Conservation (phyloP, 92 coral and sea anemone genomes). For the Zoanthus solanderi region DNA sequence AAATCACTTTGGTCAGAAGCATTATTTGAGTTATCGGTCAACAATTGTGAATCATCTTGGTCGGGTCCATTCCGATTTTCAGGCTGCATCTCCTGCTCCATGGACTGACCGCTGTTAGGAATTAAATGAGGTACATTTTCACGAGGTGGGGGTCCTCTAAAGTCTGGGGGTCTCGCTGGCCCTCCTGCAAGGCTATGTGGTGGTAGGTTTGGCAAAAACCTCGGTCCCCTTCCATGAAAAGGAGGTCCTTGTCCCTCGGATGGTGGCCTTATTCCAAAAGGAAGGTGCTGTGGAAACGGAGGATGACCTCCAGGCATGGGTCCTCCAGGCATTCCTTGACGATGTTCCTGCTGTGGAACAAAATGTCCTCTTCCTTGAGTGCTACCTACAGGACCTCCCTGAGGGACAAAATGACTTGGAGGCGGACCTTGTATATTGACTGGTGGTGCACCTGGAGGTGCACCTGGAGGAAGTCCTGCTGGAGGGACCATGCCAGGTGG, state of each 20-base stretch:
- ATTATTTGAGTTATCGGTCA: not conserved
- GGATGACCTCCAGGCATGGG: slow-evolving; percentile 61
- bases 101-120: slow-evolving; percentile 1
- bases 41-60: slow-evolving; percentile 18
- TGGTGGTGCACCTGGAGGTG: slow-evolving; percentile 63
- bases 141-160: slow-evolving; percentile 34
- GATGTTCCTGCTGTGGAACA: slow-evolving; percentile 46
- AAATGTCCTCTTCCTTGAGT: slow-evolving; percentile 60
- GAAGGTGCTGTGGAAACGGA: slow-evolving; percentile 64
- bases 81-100: slow-evolving; percentile 30
- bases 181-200: slow-evolving; percentile 45
- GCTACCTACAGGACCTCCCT: slow-evolving; percentile 10
- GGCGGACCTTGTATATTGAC: slow-evolving; percentile 20
- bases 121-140: slow-evolving; percentile 21
- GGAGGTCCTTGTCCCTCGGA: slow-evolving; percentile 54
- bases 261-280: slow-evolving; percentile 55
- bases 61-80: slow-evolving; percentile 36
- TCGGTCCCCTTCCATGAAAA: slow-evolving; percentile 71
- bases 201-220: slow-evolving; percentile 26
- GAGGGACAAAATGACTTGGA: slow-evolving; percentile 39
- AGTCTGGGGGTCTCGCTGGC: slow-evolving; percentile 45
- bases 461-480: slow-evolving; percentile 60
- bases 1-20: slow-evolving; percentile 20
- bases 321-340: slow-evolving; percentile 43
- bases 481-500: slow-evolving; percentile 72